A percentile compares a stretch with the other conserved stretches of the same genome.
Conservation (phyloP, 2,797 vertebrate genomes). For the Acanthornis magna region DNA sequence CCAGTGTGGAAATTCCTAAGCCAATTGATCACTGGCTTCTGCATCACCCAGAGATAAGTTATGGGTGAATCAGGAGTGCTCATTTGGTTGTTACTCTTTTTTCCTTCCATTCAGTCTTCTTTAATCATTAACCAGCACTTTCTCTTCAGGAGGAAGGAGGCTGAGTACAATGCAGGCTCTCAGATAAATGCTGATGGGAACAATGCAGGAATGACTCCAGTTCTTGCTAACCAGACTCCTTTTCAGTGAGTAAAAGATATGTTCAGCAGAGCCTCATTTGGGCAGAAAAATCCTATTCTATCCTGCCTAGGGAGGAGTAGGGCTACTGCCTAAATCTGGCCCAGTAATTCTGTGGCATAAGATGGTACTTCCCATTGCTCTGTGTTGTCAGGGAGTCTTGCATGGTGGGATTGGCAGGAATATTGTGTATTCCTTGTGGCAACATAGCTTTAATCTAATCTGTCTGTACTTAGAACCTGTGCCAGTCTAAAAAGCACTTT, state of each 20-base stretch:
- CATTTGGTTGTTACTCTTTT: not conserved
- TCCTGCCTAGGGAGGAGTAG: not conserved
- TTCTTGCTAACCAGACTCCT: not conserved
- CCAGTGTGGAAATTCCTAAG: not conserved
- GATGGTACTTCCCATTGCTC: not conserved
- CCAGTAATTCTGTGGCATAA: fast-evolving
- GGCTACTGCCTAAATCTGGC: not conserved
- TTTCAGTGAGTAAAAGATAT: not conserved
- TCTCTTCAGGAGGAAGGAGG: not conserved
- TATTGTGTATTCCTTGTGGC: not conserved
- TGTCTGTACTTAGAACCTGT: not conserved
- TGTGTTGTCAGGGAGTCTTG: not conserved
- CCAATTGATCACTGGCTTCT: not conserved
- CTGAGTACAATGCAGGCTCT: not conserved
- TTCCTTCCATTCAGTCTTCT: not conserved
- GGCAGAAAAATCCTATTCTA: not conserved
- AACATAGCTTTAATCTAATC: not conserved
- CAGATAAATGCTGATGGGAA: not conserved
- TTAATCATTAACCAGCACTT: conserved; percentile 28
- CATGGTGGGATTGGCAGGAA: not conserved
- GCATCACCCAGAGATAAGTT: not conserved
- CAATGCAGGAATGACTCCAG: not conserved
- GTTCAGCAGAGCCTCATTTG: not conserved
- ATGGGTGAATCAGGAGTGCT: not conserved
- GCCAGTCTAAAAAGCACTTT: not conserved